Evolutionary conservation across 2,888 invertebrate genomes (phyloP), one percentile per base, ranked within the genome.

Genomic region (Drosophila monieri): DNA sequence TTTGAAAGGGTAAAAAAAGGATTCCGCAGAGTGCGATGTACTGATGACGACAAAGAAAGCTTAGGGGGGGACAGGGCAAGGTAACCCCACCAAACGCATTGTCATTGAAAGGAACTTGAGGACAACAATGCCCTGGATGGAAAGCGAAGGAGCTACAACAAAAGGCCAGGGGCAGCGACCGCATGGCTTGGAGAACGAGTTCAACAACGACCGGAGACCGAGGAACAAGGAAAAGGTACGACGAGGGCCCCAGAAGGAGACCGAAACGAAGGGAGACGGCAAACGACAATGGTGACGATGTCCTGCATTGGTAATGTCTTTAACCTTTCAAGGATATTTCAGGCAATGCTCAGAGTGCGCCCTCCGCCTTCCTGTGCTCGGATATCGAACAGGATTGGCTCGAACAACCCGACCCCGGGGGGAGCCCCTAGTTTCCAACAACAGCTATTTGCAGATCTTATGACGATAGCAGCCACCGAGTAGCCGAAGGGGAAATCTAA

Each of bases 271-370:
- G 48, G 15, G 18, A 15, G 41, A 56, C 35, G 54, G 25, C 25
- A 43, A 43, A 30, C 46, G 55, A 66, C 61, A 60, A 55, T 51
- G 49, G 53, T 58, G 60, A 66, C 69, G 64, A 60, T 77, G 81
- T 88, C 87, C 88, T 84, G 80, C 74, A 62, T 76, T 76, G 58
- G 60, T 60, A 80, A 75, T 85, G 89, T 89, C 90, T 90, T 90
- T 89, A 89, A 89, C 89, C 89, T 89, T 89, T 89, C 89, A 89
- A 89, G 89, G 90, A 89, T 90, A 78, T 90, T 77, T 60, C 62
- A 73, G 78, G 70, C 85, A 84, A 61, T 76, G 74, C 60, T 71
- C 37, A 58, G 72, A 77, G 67, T 8, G 23, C 6, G 15, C 2
- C 9, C 32, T 12, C 10, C 12, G 8, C 56, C n/a, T 12, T 37